Evolutionary conservation across 2,797 vertebrate genomes (phyloP), one percentile per base, ranked within the genome.

Genomic region (Alectoris magna): DNA sequence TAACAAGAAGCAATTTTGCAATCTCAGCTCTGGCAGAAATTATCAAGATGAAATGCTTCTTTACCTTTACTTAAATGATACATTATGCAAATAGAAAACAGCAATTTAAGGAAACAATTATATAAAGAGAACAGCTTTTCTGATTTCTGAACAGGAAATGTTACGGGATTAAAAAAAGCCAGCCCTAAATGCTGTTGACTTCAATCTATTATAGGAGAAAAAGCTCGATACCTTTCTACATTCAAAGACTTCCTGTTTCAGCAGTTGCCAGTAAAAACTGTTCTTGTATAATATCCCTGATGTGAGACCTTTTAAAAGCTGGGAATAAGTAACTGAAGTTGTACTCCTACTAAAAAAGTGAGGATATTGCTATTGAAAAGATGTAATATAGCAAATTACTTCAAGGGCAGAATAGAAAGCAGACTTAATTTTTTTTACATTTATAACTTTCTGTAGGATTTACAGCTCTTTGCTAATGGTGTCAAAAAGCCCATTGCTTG

Each of bases 21-120:
- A 71, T 91, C 95, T 96, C 91, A 96, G 91, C 95, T 94, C 93
- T 85, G 91, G 84, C 90, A 94, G 93, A 95, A 95, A 94, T 96
- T 95, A 91, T 93, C 75, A 94, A 90, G 68, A 91, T 93, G 62
- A 87, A 90, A 95, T 10, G 72, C 88, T 95, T 93, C 90, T 96
- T 95, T 89, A 94, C 95, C 96, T 96, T 94, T 94, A 90, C 92
- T 96, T 96, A 96, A 94, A 92, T 49, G 79, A 93, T 91, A 89
- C 84, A 95, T 95, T 95, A 96, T 95, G 95, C 86, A 96, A 95
- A 94, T 93, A 59, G 82, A 95, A 96, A 96, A 87, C 84, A 94
- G 90, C 92, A 93, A 72, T 94, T 95, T 91, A 92, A 82, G 92
- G 92, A 89, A 95, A 94, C 82, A 94, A 96, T 94, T 93, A 90